phyloP scores from a whole-genome alignment of 2,888 invertebrate species.

The Nomada ferruginata region DNA sequence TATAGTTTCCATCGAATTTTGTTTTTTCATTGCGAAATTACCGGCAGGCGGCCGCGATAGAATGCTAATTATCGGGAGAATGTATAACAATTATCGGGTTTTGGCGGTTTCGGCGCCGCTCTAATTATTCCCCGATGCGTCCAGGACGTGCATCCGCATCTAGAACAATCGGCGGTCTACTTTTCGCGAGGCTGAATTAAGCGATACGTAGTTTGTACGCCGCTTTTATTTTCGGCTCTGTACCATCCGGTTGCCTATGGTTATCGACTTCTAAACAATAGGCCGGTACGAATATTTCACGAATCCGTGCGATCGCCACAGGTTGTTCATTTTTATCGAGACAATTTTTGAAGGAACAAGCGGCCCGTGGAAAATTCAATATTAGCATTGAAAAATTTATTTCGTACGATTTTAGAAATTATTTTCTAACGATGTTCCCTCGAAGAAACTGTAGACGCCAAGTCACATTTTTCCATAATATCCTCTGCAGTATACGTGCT shows the following conservation, averaged over 20 bases:
- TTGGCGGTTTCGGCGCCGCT: constrained; percentile 22
- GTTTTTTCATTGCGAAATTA: constrained; percentile 13
- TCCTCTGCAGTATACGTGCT: background rate
- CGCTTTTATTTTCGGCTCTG: constrained; percentile 17
- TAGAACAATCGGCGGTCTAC: constrained; percentile 31
- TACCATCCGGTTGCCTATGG: background rate
- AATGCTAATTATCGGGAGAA: constrained; percentile 59
- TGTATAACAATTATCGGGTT: constrained; percentile 63
- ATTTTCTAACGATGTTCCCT: background rate
- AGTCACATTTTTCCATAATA: background rate
- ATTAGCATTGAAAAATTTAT: too few relatives aligned
- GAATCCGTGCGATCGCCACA: too few relatives aligned
- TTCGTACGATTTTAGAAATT: background rate
- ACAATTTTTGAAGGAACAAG: too few relatives aligned
- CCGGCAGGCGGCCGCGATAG: constrained; percentile 38
- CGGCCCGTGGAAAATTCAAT: too few relatives aligned
- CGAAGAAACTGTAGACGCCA: background rate
- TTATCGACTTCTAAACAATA: constrained; percentile 25
- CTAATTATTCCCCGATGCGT: constrained; percentile 40
- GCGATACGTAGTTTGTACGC: constrained; percentile 6
- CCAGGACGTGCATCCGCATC: constrained; percentile 14
- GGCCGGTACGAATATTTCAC: background rate
- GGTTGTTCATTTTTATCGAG: too few relatives aligned
- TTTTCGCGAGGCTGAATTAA: constrained; percentile 16
- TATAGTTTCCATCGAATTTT: background rate